phyloP scores from a whole-genome alignment of 2,113 vertebrate genomes.

The Anguilla rostrata region DNA sequence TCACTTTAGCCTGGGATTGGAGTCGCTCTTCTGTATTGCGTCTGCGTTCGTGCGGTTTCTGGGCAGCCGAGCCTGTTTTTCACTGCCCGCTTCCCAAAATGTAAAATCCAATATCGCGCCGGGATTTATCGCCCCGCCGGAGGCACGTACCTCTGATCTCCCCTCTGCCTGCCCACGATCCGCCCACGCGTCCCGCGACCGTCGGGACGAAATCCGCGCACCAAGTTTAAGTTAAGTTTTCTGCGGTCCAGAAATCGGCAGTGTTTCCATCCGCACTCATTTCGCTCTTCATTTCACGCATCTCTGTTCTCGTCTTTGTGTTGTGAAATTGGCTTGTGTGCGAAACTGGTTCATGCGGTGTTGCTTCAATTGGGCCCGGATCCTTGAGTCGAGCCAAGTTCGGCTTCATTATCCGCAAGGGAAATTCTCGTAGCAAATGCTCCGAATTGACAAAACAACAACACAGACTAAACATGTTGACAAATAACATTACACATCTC shows the following conservation, averaged over 20 bases:
- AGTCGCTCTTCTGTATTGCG: not conserved
- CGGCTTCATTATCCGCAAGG: no score
- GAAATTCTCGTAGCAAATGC: no score
- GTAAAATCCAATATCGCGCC: constrained; percentile 29
- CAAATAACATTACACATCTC: no score
- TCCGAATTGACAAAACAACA: no score
- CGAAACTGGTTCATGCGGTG: not conserved
- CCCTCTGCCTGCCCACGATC: not conserved
- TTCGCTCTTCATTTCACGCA: not conserved
- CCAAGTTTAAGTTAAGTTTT: not conserved
- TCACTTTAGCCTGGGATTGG: constrained; percentile 13
- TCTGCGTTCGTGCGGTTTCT: not conserved
- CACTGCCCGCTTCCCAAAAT: constrained; percentile 24
- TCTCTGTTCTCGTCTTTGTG: not conserved
- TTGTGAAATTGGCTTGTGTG: not conserved
- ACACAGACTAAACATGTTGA: no score
- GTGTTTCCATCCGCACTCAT: not conserved
- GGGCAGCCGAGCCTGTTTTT: not conserved
- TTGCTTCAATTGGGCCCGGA: not conserved
- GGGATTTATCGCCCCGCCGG: constrained; percentile 36
- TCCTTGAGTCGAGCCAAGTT: no score
- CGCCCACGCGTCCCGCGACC: not conserved
- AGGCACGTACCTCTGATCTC: constrained; percentile 17
- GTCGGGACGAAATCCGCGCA: not conserved
- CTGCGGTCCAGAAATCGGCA: not conserved